Conservation (phyloP, 2,888 invertebrate species). For the Resseliella maxima region DNA sequence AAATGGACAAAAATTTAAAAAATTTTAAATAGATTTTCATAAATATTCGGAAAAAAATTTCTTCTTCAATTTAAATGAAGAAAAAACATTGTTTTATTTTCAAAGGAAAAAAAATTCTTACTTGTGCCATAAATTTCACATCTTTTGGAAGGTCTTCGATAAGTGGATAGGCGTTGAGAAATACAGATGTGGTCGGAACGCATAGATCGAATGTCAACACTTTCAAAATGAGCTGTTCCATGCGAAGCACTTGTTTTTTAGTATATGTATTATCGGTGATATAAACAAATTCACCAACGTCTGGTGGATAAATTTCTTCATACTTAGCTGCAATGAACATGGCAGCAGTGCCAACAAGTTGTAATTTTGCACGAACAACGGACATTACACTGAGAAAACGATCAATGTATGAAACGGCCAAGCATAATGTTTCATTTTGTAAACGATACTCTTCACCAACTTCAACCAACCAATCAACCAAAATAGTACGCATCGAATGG, state of each 20-base stretch:
- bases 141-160: slow-evolving; percentile 78
- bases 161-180: slow-evolving; percentile 83
- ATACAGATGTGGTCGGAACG: slow-evolving; percentile 86
- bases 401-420: slow-evolving; percentile 94
- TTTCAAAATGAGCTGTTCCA: slow-evolving; percentile 84
- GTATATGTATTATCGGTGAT: slow-evolving; percentile 90
- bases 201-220: slow-evolving; percentile 86
- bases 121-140: slow-evolving; percentile 80
- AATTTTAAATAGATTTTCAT: neutral
- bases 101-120: slow-evolving; percentile 67
- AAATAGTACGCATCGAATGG: slow-evolving; percentile 89
- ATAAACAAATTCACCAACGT: slow-evolving; percentile 88
- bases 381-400: slow-evolving; percentile 95
- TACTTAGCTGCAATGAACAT: slow-evolving; percentile 95
- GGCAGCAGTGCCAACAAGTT: slow-evolving; percentile 95
- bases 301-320: slow-evolving; percentile 92
- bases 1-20: neutral
- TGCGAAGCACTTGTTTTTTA: slow-evolving; percentile 80
- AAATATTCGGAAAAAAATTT: too few species aligned
- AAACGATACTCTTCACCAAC: slow-evolving; percentile 95
- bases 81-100: too few species aligned
- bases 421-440: slow-evolving; percentile 90
- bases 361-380: slow-evolving; percentile 88
- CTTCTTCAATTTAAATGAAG: too few species aligned
- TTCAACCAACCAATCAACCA: slow-evolving; percentile 98